These are phyloP conservation scores for Periplaneta americana DNA, from an alignment of 1,140 invertebrate species.

Conservation along the genomic window DNA sequence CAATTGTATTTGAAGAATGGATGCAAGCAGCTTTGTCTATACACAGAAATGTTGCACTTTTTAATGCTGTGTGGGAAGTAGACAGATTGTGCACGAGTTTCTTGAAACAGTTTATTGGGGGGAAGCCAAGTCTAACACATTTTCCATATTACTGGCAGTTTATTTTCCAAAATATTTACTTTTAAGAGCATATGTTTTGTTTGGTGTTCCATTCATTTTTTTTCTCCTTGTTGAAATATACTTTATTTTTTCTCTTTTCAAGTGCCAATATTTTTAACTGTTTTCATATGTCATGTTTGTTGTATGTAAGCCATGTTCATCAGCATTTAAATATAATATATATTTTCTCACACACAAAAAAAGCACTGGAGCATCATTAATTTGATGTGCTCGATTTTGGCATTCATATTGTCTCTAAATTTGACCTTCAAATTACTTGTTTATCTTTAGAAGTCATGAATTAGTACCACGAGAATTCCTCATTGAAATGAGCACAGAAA, in stretches of 20 bases:
- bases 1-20: not conserved
- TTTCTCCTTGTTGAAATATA: not conserved
- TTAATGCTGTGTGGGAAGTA: not conserved
- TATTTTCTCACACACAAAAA: not conserved
- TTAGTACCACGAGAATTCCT: too few species aligned
- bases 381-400: not conserved
- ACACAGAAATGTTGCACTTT: not conserved
- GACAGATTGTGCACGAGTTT: not conserved
- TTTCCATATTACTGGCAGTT: not conserved
- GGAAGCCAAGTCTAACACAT: not conserved
- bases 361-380: not conserved
- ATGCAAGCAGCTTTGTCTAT: not conserved
- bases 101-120: not conserved
- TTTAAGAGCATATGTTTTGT: not conserved
- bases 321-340: not conserved
- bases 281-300: not conserved
- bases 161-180: not conserved
- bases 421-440: too few species aligned
- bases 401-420: too few species aligned
- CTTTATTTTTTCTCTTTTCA: not conserved
- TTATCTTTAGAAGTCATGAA: too few species aligned
- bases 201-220: not conserved
- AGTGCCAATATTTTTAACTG: not conserved
- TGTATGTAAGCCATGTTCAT: not conserved
- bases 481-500: not conserved